Evolutionary conservation across 2,797 vertebrate genomes (phyloP), one percentile per base, ranked within the genome.

Genomic region (Acrossocheilus wenchowensis): DNA sequence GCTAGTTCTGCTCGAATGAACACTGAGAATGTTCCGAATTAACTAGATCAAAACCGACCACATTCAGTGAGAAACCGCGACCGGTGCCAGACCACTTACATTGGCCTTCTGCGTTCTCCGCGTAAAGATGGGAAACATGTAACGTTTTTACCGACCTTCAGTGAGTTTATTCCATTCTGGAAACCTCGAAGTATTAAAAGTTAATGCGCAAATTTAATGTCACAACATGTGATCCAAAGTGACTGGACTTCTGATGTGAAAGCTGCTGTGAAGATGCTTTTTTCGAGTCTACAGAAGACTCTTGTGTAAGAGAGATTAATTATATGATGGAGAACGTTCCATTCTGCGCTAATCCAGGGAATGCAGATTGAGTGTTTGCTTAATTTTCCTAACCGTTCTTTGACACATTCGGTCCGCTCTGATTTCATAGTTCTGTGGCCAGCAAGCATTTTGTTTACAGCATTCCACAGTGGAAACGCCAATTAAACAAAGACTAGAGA

Each of bases 391-490:
- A 57, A 34, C 64, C 66, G 39, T 48, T 60, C 34, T 34, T 71
- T 81, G 43, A 84, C 79, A 66, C 83, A 62, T 82, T 85, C 23
- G 48, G 78, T 86, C 45, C 60, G 48, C 21, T 41, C 12, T 36
- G 54, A 39, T 71, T 92, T 90, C 88, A 88, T 92, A 92, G 93
- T 88, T 75, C 80, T 82, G 89, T 93, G 91, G 92, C 48, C 17
- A 4, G 78, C 36, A 78, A 81, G 62, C 93, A 93, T 94, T 91
- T 94, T 95, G 94, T 95, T 96, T 94, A 95, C 93, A 88, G 88
- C 93, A 95, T 95, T 94, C 94, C 93, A 90, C 89, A 88, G 91
- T 88, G 89, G 91, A 92, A 83, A 86, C 60, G 88, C 89, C 90
- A 78, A 87, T 88, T 84, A 43, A 86, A 88, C 21, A 85, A 84